A percentile compares a stretch with the other conserved stretches of the same genome.
Evolutionary conservation across 2,888 invertebrate species (phyloP).

Genomic region (Apamea sordens): DNA sequence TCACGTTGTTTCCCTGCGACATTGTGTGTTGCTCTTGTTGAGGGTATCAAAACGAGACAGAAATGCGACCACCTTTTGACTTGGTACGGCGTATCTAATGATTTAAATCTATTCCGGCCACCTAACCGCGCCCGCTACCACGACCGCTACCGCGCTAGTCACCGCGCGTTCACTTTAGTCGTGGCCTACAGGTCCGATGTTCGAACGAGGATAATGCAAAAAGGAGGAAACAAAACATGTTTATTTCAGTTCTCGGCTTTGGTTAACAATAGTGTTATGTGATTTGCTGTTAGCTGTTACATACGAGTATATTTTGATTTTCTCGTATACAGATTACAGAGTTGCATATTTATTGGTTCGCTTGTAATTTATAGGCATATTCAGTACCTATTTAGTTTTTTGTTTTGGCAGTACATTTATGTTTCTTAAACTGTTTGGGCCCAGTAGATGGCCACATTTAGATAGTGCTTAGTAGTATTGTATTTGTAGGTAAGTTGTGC

Average conservation of each 20-base stretch:
- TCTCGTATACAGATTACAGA: conserved; percentile 5
- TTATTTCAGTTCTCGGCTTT: conserved; percentile 63
- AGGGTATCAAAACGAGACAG: no score
- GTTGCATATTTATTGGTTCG: neutral
- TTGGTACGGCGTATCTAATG: no score
- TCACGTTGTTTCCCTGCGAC: neutral
- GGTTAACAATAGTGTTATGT: conserved; percentile 57
- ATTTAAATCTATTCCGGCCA: no score
- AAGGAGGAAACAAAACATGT: conserved; percentile 71
- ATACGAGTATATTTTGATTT: conserved; percentile 38
- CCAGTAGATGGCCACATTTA: neutral
- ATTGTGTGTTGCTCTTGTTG: no score
- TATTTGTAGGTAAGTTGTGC: neutral
- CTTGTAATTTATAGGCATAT: neutral
- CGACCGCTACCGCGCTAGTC: neutral
- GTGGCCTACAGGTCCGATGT: conserved; percentile 33
- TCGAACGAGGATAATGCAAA: conserved; percentile 71
- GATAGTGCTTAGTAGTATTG: neutral
- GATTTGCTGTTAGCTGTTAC: conserved; percentile 26
- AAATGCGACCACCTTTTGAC: no score
- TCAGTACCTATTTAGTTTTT: neutral
- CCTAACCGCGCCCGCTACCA: no score
- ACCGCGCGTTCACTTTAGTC: neutral
- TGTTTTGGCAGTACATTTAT: neutral
- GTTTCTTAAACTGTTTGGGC: neutral